Evolutionary conservation across 2,113 vertebrate species (phyloP), one percentile per base, ranked within the genome.

Genomic region (Oxygymnocypris stewartii): DNA sequence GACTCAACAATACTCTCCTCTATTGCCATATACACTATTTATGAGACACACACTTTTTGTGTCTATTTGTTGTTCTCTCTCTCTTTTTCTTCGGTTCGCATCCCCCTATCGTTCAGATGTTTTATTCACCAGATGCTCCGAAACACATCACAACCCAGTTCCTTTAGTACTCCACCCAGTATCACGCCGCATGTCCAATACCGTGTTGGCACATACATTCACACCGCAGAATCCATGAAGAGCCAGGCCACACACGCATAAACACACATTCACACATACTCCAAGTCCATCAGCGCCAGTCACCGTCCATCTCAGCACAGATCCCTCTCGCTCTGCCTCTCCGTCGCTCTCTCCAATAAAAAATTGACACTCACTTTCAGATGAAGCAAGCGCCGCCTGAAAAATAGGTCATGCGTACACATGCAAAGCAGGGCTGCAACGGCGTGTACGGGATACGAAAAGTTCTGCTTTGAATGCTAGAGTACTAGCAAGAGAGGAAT

Each of bases 81-180:
- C 57, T 35, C 9, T 74, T 40, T 57, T 31, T 82, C 13, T 82
- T 57, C 12, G 23, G 18, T 85, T 82, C 49, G 44, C 78, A 35
- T 76, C 76, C 31, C 65, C 6, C 73, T 44, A 31, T 71, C 74
- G 16, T 84, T 91, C 87, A 84, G 87, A 91, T 91, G 88, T 89
- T 89, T 91, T 91, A 91, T 91, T 91, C 90, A 90, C 79, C 57
- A 82, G 77, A 40, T 87, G 78, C 84, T 88, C 74, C 82, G 61
- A 85, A 59, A 77, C 42, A 85, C 82, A 86, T 44, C 85, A 81
- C 28, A 85, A n/a, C 59, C 51, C 71, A 82, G 71, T 82, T 75
- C 23, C 85, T 59, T 49, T 23, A 84, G n/a, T 65, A 78, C 69
- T 61, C 65, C 80, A 82, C 80, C 51, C 87, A 14, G 14, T 69